Evolutionary conservation across 2,797 vertebrate genomes (phyloP).

Genomic region (Mormyrus hasselquistii): DNA sequence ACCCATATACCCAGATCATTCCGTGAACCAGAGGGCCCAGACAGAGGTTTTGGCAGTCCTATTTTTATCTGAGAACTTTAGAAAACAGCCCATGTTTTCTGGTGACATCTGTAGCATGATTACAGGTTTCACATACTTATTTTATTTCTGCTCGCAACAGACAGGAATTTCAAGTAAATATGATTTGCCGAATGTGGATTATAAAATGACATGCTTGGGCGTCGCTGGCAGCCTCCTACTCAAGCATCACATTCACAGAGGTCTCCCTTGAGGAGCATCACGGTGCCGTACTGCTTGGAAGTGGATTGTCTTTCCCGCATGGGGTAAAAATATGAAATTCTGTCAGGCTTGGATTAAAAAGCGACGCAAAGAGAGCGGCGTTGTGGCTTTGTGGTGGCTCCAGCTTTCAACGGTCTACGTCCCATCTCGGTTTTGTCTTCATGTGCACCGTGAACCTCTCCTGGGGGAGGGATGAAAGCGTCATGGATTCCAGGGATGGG

Average conservation of each 20-base stretch:
- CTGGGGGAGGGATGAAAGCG: slow-evolving; percentile 18
- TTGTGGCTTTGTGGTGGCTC: slow-evolving; percentile 9
- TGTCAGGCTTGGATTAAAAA: slow-evolving; percentile 22
- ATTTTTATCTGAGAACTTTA: slow-evolving; percentile 10
- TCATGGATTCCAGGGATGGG: not conserved
- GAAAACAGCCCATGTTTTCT: slow-evolving; percentile 1
- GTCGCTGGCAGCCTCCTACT: not conserved
- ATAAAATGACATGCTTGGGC: not conserved
- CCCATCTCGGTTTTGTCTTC: slow-evolving; percentile 1
- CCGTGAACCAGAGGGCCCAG: not conserved
- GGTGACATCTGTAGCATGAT: slow-evolving; percentile 9
- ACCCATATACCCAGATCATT: not conserved
- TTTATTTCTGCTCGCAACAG: not conserved
- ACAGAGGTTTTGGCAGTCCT: not conserved
- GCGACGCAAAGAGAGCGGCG: not conserved
- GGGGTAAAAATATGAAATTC: slow-evolving; percentile 25
- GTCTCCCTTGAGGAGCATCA: not conserved
- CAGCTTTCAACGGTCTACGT: not conserved
- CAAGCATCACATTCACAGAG: not conserved
- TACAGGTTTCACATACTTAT: not conserved
- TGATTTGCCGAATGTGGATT: slow-evolving; percentile 17
- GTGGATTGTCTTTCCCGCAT: not conserved
- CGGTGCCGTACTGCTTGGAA: not conserved
- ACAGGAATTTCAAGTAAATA: slow-evolving; percentile 3
- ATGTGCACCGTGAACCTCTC: slow-evolving; percentile 14